Percentiles rank a stretch among this genome's conserved stretches.
Conservation (phyloP, 2,113 vertebrate species). For the Progne subis region DNA sequence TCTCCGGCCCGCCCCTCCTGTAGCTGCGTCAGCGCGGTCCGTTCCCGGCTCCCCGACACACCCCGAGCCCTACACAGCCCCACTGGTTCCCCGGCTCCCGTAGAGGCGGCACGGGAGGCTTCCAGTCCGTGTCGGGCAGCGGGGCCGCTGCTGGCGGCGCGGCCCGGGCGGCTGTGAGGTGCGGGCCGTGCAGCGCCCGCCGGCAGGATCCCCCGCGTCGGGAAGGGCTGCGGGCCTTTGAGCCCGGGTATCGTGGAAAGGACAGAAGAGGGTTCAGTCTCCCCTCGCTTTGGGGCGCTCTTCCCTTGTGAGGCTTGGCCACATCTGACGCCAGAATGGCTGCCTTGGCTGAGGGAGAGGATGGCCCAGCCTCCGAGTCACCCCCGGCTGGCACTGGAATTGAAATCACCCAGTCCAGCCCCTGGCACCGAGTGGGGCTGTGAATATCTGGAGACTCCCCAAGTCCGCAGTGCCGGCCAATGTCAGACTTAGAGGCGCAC, state of each 20-base stretch:
- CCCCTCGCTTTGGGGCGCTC: rapidly evolving
- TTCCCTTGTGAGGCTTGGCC: too few species aligned
- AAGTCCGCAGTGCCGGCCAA: too few species aligned
- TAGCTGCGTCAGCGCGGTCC: rapidly evolving
- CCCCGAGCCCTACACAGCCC: rapidly evolving
- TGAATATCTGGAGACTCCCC: not conserved
- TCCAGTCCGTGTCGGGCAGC: rapidly evolving
- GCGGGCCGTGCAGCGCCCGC: too few species aligned
- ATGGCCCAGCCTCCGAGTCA: rapidly evolving
- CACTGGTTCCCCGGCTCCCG: rapidly evolving
- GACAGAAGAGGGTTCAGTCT: too few species aligned
- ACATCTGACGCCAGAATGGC: rapidly evolving
- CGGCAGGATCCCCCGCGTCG: rapidly evolving
- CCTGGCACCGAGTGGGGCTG: not conserved
- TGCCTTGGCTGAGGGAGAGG: rapidly evolving
- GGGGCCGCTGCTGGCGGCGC: not conserved
- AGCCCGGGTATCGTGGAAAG: rapidly evolving
- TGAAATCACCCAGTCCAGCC: too few species aligned
- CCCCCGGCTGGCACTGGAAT: not conserved
- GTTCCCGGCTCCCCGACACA: not conserved
- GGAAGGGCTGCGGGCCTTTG: rapidly evolving
- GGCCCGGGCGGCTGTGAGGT: not conserved
- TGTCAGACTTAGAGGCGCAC: too few species aligned
- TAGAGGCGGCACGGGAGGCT: too few species aligned
- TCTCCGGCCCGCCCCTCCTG: not conserved